Evolutionary conservation across 2,797 vertebrate species (phyloP).

Genomic region (Aldrovandia affinis): DNA sequence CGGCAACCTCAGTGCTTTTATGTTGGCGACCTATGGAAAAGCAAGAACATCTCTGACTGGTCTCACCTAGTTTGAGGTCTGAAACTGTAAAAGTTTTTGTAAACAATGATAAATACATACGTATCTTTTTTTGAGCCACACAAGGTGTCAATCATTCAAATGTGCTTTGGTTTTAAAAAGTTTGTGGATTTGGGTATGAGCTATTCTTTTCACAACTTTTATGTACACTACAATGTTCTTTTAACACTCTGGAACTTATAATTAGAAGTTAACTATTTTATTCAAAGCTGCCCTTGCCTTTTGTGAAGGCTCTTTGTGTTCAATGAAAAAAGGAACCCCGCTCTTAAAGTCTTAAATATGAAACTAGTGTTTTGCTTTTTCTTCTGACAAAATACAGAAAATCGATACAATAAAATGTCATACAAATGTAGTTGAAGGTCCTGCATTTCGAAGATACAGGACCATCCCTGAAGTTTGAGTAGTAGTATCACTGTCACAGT

Average conservation of each 20-base stretch:
- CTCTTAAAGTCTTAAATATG: conserved; percentile 80
- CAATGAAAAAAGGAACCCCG: conserved; percentile 61
- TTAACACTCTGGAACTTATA: conserved; percentile 67
- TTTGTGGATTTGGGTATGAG: conserved; percentile 84
- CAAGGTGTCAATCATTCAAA: conserved; percentile 82
- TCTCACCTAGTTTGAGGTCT: conserved; percentile 81
- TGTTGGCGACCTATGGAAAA: background rate
- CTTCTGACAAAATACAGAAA: conserved; percentile 82
- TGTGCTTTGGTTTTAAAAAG: conserved; percentile 89
- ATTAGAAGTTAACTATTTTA: conserved; percentile 57
- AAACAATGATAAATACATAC: conserved; percentile 88
- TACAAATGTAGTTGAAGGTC: conserved; percentile 72
- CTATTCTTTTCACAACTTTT: conserved; percentile 59
- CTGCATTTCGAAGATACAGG: conserved; percentile 60
- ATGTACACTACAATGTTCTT: conserved; percentile 53
- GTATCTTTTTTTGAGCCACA: conserved; percentile 62
- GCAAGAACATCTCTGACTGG: conserved; percentile 53
- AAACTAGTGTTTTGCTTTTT: conserved; percentile 85
- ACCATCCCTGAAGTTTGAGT: conserved; percentile 79
- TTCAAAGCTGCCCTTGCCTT: conserved; percentile 50
- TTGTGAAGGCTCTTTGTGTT: conserved; percentile 62
- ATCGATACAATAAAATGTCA: conserved; percentile 79
- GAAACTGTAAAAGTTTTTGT: conserved; percentile 81
- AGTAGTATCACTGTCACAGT: conserved; percentile 74
- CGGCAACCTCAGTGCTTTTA: background rate